Percentiles rank a stretch among this genome's conserved stretches.
Evolutionary conservation across 2,888 invertebrate species (phyloP).

Genomic region (Drosophila mayaguana): DNA sequence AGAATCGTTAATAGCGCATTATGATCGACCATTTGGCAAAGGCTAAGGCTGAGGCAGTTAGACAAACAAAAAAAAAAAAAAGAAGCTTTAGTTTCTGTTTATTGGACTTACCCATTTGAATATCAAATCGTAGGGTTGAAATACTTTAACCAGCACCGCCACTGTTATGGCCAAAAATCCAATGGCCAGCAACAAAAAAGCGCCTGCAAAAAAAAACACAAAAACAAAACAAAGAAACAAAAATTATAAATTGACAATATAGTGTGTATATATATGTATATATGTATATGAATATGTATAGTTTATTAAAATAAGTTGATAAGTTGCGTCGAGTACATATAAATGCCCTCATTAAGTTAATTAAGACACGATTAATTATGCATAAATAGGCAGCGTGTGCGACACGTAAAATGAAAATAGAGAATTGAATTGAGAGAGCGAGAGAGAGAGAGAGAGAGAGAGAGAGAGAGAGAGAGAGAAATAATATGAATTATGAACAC

Average conservation of each 20-base stretch:
- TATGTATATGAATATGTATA: not conserved
- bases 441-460: not conserved
- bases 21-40: slow-evolving; percentile 48
- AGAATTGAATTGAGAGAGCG: slow-evolving; percentile 1
- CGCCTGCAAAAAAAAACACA: slow-evolving; percentile 88
- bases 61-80: slow-evolving; percentile 23
- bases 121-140: slow-evolving; percentile 91
- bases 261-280: not conserved
- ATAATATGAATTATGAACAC: slow-evolving; percentile 8
- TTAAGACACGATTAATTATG: slow-evolving; percentile 53
- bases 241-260: slow-evolving; percentile 11
- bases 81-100: slow-evolving; percentile 44
- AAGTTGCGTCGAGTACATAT: slow-evolving; percentile 52
- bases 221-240: slow-evolving; percentile 45
- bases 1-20: slow-evolving; percentile 24
- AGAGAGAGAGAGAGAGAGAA: not conserved
- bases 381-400: slow-evolving; percentile 38
- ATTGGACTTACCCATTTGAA: slow-evolving; percentile 89
- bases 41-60: slow-evolving; percentile 60
- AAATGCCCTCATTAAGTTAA: slow-evolving; percentile 65
- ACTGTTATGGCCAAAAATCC: slow-evolving; percentile 89
- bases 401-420: slow-evolving; percentile 39
- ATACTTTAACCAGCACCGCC: slow-evolving; percentile 89
- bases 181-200: slow-evolving; percentile 89
- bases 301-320: slow-evolving; percentile 23